Conservation (phyloP, 92 coral and sea anemone species). For the Metridium senile region DNA sequence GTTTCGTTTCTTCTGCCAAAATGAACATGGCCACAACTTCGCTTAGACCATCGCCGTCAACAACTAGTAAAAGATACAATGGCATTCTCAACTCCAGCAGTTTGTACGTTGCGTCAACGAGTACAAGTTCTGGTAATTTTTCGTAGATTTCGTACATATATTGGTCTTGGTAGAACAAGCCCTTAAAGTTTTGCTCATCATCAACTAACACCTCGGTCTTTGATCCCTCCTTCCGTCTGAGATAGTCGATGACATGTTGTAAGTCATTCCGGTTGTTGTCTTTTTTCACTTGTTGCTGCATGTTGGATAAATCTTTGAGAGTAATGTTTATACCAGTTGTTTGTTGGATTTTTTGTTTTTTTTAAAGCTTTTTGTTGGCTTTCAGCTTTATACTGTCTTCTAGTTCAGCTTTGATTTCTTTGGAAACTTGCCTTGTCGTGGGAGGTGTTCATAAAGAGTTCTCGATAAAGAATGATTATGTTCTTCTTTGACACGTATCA, state of each 20-base stretch:
- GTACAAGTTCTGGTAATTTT: slow-evolving; percentile 47
- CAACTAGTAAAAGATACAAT: slow-evolving; percentile 44
- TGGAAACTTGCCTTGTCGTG: slow-evolving; percentile 47
- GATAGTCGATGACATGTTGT: slow-evolving; percentile 30
- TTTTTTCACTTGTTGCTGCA: slow-evolving; percentile 36
- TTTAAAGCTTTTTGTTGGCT: slow-evolving; percentile 42
- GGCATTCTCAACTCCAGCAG: slow-evolving; percentile 57
- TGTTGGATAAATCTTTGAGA: slow-evolving; percentile 44
- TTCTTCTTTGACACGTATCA: slow-evolving; percentile 35
- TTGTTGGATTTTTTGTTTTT: slow-evolving; percentile 38
- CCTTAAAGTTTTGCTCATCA: slow-evolving; percentile 66
- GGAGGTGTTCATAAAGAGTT: slow-evolving; percentile 40
- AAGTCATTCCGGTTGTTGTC: slow-evolving; percentile 39
- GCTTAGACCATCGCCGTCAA: slow-evolving; percentile 63
- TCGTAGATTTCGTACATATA: slow-evolving; percentile 46
- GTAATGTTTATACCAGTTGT: slow-evolving; percentile 29
- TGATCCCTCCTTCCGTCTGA: slow-evolving; percentile 39
- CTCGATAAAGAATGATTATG: slow-evolving; percentile 49
- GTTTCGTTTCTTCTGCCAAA: slow-evolving; percentile 58
- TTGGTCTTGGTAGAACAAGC: slow-evolving; percentile 49
- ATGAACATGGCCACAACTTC: slow-evolving; percentile 58
- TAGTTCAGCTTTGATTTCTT: slow-evolving; percentile 20
- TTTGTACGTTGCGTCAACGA: slow-evolving; percentile 65
- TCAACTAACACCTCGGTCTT: slow-evolving; percentile 48
- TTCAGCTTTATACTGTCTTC: slow-evolving; percentile 42